phyloP scores from a whole-genome alignment of 2,113 vertebrate species.

The Periophthalmus modestus region DNA sequence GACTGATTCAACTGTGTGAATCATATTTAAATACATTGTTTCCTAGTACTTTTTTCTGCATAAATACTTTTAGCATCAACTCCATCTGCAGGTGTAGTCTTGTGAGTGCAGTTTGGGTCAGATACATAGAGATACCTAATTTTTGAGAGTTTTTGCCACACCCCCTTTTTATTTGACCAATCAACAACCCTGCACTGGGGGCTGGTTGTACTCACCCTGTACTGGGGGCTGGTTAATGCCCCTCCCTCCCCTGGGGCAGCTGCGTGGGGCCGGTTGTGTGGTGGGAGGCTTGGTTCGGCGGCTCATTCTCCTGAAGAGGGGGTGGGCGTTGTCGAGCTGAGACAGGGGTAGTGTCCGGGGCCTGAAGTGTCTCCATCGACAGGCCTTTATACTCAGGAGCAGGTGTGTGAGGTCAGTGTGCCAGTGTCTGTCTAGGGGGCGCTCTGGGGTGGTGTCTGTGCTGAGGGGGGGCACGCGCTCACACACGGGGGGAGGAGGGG shows the following conservation, averaged over 20 bases:
- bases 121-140: too few relatives aligned
- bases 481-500: slow-evolving; percentile 79
- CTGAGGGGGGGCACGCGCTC: slow-evolving; percentile 37
- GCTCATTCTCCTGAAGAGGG: slow-evolving; percentile 77
- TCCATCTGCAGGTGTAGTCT: too few relatives aligned
- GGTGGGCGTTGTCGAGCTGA: slow-evolving; percentile 76
- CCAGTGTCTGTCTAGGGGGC: slow-evolving; percentile 68
- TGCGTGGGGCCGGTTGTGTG: slow-evolving; percentile 22
- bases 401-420: slow-evolving; percentile 95
- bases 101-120: too few relatives aligned
- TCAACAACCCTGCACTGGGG: too few relatives aligned
- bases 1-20: too few relatives aligned
- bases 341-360: slow-evolving; percentile 94
- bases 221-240: background rate
- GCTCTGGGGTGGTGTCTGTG: slow-evolving; percentile 84
- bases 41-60: too few relatives aligned
- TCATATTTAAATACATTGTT: too few relatives aligned
- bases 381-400: slow-evolving; percentile 95
- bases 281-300: slow-evolving; percentile 79
- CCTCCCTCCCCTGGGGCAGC: slow-evolving; percentile 40
- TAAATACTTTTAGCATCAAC: too few relatives aligned
- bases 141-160: too few relatives aligned
- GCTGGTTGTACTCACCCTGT: background rate
- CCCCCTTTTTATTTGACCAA: too few relatives aligned
- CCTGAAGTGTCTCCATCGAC: slow-evolving; percentile 98